Evolutionary conservation across 35 echinoderm and acorn worm genomes (phyloP).

Genomic region (Diadema setosum): DNA sequence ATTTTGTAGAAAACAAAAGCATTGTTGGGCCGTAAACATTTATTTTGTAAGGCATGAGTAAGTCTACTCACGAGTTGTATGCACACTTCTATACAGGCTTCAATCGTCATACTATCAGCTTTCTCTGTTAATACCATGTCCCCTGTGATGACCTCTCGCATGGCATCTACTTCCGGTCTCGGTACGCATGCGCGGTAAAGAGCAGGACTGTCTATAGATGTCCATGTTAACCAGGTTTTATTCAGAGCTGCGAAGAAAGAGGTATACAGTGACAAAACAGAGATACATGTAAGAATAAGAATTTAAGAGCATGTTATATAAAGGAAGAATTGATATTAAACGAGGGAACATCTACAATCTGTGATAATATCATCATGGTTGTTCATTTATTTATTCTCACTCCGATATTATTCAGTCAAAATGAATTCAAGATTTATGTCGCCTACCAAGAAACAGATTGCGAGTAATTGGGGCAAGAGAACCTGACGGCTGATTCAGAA

Average conservation of each 20-base stretch:
- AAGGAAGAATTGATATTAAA: not conserved
- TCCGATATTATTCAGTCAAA: not conserved
- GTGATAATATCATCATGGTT: not conserved
- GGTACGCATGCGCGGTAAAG: conserved; percentile 74
- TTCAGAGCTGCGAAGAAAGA: conserved; percentile 29
- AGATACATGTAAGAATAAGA: not conserved
- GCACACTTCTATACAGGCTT: conserved; percentile 26
- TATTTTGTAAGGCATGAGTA: too few species aligned
- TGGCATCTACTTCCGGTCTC: conserved; percentile 15
- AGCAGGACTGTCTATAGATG: conserved; percentile 47
- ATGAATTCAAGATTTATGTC: too few species aligned
- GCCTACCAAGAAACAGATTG: too few species aligned
- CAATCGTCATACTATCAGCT: conserved; percentile 22
- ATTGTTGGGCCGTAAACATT: too few species aligned
- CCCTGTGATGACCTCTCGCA: conserved; percentile 26
- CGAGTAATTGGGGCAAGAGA: too few species aligned
- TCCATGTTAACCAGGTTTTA: conserved; percentile 75
- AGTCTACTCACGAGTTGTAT: conserved; percentile 42
- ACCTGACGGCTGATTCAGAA: too few species aligned
- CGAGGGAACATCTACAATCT: not conserved
- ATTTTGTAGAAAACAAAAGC: too few species aligned
- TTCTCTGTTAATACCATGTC: conserved; percentile 12
- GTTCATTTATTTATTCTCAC: not conserved
- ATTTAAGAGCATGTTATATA: not conserved
- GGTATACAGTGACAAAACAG: not conserved